Percentiles rank a stretch among this genome's conserved stretches.
Conservation (phyloP, 2,113 vertebrate species). For the Tringa solitaria region DNA sequence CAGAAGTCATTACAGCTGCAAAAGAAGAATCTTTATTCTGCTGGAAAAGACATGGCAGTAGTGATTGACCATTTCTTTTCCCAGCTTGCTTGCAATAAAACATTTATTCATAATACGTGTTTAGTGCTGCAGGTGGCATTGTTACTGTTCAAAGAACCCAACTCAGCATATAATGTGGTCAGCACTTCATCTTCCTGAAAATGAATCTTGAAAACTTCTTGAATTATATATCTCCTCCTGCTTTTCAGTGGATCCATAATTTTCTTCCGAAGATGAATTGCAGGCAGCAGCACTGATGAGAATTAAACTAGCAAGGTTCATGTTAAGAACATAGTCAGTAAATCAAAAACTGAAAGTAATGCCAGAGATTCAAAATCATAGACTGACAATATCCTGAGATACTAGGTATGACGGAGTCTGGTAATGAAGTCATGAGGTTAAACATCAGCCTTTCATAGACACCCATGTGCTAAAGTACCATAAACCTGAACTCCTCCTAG, state of each 20-base stretch:
- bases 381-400: background rate
- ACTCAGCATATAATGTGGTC: slow-evolving; percentile 49
- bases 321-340: slow-evolving; percentile 65
- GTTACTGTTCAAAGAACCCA: slow-evolving; percentile 65
- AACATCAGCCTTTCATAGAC: background rate
- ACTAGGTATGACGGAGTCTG: background rate
- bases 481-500: background rate
- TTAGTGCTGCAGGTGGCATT: slow-evolving; percentile 70
- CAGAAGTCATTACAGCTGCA: background rate
- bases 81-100: slow-evolving; percentile 26
- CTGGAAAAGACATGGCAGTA: background rate
- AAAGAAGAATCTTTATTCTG: slow-evolving; percentile 13
- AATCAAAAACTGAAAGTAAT: slow-evolving; percentile 42
- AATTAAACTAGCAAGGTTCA: slow-evolving; percentile 64
- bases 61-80: slow-evolving; percentile 23
- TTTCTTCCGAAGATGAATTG: slow-evolving; percentile 56
- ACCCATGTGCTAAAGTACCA: background rate
- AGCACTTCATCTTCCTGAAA: slow-evolving; percentile 57
- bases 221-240: slow-evolving; percentile 64
- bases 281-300: slow-evolving; percentile 32
- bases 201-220: slow-evolving; percentile 70
- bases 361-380: background rate
- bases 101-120: slow-evolving; percentile 57
- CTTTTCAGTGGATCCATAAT: slow-evolving; percentile 57
- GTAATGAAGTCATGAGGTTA: slow-evolving; percentile 10